Evolutionary conservation across 1,140 invertebrate species (phyloP), one percentile per base, ranked within the genome.

Genomic region (Ridgeia piscesae): DNA sequence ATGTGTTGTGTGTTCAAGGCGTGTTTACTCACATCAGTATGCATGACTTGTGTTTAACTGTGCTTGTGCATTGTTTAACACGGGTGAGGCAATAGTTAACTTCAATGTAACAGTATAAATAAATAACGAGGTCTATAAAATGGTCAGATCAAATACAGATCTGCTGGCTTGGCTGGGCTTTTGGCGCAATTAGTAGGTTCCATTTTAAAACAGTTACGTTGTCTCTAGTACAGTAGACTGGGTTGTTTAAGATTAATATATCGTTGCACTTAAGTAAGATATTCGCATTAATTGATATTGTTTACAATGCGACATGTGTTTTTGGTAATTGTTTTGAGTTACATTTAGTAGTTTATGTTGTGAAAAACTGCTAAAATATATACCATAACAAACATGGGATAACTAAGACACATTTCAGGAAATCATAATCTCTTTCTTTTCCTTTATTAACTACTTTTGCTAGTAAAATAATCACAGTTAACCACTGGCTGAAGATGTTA

Each of bases 211-310:
- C 58, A 14, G 17, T 14, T 77, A 77, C 27, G 2, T 77, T 77
- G 11, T 77, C 17, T 31, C 58, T 11, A 42, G 4, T 6, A 4
- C 42, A 42, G 42, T 42, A 11, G 4, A 42, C 11, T 42, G 11
- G 42, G 42, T 42, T 6, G 4, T 42, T 42, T 42, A 6, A 42
- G 42, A 42, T 6, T 11, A 42, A 42, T 42, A 11, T 42, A 42
- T 42, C 11, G 42, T 42, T 42, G 42, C 42, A 42, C 11, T 42
- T 6, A 42, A 42, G n/a, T n/a, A n/a, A n/a, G n/a, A n/a, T n/a
- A n/a, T n/a, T n/a, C n/a, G n/a, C 42, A 89, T 89, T 89, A 33
- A 89, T 89, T 33, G n/a, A 89, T 89, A 33, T 89, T 89, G n/a
- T 89, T 89, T 17, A 89, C 88, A 89, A n/a, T 89, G n/a, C 17